phyloP scores from a whole-genome alignment of 2,888 invertebrate species.

The Nipponacmea schrenckii region DNA sequence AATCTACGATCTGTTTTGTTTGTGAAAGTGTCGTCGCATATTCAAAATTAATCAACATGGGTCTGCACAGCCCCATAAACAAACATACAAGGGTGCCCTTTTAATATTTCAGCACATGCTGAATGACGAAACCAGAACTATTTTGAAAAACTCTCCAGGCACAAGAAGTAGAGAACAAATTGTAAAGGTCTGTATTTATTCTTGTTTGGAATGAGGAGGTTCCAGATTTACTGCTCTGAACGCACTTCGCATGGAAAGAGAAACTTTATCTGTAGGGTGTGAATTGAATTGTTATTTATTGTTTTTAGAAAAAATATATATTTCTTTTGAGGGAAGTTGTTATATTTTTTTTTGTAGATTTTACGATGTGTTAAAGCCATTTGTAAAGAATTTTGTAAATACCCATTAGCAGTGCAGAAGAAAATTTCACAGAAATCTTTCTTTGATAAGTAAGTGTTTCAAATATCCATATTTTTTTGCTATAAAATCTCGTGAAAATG shows the following conservation, averaged over 20 bases:
- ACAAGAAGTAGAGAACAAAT: conserved; percentile 47
- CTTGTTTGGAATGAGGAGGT: neutral
- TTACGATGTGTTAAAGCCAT: conserved; percentile 49
- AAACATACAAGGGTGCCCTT: too few relatives aligned
- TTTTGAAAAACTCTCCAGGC: conserved; percentile 45
- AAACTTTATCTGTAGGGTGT: too few relatives aligned
- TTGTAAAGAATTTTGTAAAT: conserved; percentile 50
- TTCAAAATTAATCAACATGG: too few relatives aligned
- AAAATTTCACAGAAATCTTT: conserved; percentile 50
- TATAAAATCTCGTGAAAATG: neutral
- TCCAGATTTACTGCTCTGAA: neutral
- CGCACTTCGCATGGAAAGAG: too few relatives aligned
- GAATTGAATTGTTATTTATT: too few relatives aligned
- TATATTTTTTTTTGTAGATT: too few relatives aligned
- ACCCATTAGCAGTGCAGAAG: conserved; percentile 53
- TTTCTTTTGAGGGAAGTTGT: too few relatives aligned
- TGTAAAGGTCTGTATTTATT: conserved; percentile 38
- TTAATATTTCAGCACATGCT: conserved; percentile 40
- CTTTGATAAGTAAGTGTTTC: conserved; percentile 53
- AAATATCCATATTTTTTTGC: neutral
- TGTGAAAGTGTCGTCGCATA: too few relatives aligned
- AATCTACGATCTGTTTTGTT: too few relatives aligned
- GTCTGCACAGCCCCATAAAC: too few relatives aligned
- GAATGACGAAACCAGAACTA: conserved; percentile 51
- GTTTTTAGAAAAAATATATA: too few relatives aligned